Evolutionary conservation across 2,797 vertebrate species (phyloP).

Genomic region (Paramormyrops hopkinsi): DNA sequence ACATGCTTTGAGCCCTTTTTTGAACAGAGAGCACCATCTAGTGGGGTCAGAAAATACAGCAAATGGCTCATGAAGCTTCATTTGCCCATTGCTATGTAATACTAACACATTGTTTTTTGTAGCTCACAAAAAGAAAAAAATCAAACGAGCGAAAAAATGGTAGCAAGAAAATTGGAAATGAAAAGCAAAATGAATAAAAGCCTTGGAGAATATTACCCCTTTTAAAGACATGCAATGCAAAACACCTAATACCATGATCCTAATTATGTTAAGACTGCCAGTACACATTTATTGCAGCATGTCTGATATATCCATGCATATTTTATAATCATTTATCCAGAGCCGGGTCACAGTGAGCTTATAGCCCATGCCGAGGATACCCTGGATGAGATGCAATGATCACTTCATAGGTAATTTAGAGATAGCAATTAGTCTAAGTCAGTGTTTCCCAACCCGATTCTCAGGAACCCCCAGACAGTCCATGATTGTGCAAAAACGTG

Average conservation of each 20-base stretch:
- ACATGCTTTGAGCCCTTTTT: neutral
- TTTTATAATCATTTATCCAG: neutral
- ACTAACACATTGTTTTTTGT: neutral
- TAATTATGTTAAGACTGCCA: neutral
- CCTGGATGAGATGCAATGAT: neutral
- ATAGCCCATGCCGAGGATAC: neutral
- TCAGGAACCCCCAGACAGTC: neutral
- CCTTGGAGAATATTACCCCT: neutral
- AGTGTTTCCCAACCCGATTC: neutral
- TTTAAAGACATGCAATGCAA: neutral
- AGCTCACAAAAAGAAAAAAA: neutral
- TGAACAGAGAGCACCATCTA: neutral
- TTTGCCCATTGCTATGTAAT: neutral
- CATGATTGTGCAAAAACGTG: neutral
- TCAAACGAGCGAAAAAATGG: neutral
- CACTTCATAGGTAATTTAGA: neutral
- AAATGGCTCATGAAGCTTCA: neutral
- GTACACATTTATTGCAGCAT: neutral
- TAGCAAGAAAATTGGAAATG: neutral
- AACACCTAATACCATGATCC: neutral
- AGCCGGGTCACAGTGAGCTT: neutral
- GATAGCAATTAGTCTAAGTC: neutral
- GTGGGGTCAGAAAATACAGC: neutral
- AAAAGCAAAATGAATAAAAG: neutral
- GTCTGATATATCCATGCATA: neutral